phyloP scores from a whole-genome alignment of 2,113 vertebrate species.

The Lota lota region DNA sequence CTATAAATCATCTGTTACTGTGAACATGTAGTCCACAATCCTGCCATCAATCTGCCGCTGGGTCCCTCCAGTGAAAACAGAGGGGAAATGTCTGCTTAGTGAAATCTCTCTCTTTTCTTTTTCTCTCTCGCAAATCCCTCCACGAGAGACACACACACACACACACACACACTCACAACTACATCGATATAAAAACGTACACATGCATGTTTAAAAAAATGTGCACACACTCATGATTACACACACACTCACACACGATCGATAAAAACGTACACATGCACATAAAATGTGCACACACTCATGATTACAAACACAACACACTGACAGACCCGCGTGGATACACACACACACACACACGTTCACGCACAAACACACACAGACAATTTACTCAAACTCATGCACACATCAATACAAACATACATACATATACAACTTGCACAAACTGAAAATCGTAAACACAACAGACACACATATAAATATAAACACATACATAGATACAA shows the following conservation, averaged over 20 bases:
- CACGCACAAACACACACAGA: conserved; percentile 28
- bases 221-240: conserved; percentile 36
- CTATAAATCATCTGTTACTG: conserved; percentile 91
- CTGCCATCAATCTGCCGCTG: conserved; percentile 89
- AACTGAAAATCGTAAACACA: conserved; percentile 16
- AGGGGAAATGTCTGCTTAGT: conserved; percentile 82
- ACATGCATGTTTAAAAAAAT: too few species aligned
- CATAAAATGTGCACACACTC: conserved; percentile 6
- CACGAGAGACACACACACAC: neutral
- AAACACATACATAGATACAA: conserved; percentile 18
- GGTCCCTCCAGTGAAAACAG: conserved; percentile 85
- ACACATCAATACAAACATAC: neutral
- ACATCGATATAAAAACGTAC: conserved; percentile 14
- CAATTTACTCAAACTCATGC: neutral
- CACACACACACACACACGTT: conserved; percentile 28
- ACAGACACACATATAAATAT: conserved; percentile 20
- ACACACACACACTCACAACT: conserved; percentile 56
- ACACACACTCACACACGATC: conserved; percentile 31
- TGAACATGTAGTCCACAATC: conserved; percentile 89
- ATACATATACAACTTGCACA: neutral
- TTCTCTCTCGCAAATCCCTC: conserved; percentile 22
- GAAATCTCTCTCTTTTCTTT: conserved; percentile 73
- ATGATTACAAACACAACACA: conserved; percentile 16
- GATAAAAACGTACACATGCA: conserved; percentile 15
- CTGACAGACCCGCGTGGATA: conserved; percentile 18